Evolutionary conservation across 2,797 vertebrate species (phyloP), one percentile per base, ranked within the genome.

Genomic region (Coilia nasus): DNA sequence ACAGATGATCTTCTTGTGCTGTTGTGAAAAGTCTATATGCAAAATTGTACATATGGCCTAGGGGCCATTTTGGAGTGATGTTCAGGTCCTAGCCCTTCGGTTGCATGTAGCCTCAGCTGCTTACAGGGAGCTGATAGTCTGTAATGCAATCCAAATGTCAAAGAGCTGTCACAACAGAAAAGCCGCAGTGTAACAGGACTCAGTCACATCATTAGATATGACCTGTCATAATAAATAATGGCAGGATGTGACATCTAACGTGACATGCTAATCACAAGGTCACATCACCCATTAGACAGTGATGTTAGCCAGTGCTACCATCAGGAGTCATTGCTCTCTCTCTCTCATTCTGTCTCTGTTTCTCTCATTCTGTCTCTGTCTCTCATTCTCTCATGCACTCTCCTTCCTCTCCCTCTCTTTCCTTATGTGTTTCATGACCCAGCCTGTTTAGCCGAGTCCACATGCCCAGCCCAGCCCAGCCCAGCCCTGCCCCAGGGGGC

Each of bases 1-100:
- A 41, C 71, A 78, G 67, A 75, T 75, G 28, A 31, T 71, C 64
- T 71, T 71, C 28, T 78, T 78, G 35, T 78, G 6, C 71, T 78
- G 15, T 31, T 21, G 14, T 78, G 71, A 44, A 31, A 31, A 41
- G 35, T 5, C 35, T 41, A 41, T 41, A 5, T 21, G 31, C 17
- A 21, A 44, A 35, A 78, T 19, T 31, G 71, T 11, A 19, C 17
- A 44, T 41, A 25, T 44, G 15, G 19, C 71, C 35, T 4, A 41
- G 31, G 10, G 71, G 71, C 71, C 31, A 78, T 21, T 78, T 78
- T 2, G 15, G 12, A 41, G 71, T 19, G 1, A 78, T 44, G 6
- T 5, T 41, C 6, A 44, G 19, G 31, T 75, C 6, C 15, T 19
- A 75, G 31, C 17, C 31, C 71, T 44, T 78, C 10, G 1, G 35